Evolutionary conservation across 2,888 invertebrate genomes (phyloP).

Genomic region (Cetonia aurata): DNA sequence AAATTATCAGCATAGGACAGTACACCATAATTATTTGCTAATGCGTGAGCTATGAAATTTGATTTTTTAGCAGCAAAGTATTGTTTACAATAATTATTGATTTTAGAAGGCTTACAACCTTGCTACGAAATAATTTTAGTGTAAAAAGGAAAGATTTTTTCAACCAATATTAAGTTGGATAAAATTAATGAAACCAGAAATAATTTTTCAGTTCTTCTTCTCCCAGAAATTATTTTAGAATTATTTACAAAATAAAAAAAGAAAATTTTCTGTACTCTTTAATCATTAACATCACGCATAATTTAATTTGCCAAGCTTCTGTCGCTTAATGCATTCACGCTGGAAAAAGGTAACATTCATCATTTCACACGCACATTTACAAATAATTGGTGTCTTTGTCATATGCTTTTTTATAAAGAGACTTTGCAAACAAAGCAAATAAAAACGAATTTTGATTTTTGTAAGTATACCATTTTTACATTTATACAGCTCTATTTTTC

Average conservation of each 20-base stretch:
- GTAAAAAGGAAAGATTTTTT: too few relatives aligned
- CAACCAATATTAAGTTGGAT: not conserved
- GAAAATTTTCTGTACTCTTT: conserved; percentile 32
- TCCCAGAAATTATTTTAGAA: not conserved
- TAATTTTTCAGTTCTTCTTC: not conserved
- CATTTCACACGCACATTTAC: conserved; percentile 37
- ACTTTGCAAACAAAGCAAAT: conserved; percentile 11
- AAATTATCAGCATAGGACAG: not conserved
- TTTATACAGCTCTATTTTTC: conserved; percentile 25
- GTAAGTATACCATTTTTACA: conserved; percentile 35
- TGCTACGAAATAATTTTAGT: too few relatives aligned
- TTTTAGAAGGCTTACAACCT: too few relatives aligned
- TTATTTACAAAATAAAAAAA: conserved; percentile 1
- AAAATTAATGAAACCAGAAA: not conserved
- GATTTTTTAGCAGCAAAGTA: not conserved
- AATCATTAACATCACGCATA: not conserved
- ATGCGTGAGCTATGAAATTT: conserved; percentile 17
- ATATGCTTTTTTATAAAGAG: conserved; percentile 16
- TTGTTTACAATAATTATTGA: not conserved
- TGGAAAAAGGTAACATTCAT: conserved; percentile 14
- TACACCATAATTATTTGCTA: conserved; percentile 26
- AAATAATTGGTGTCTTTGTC: conserved; percentile 46
- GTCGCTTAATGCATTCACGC: conserved; percentile 15
- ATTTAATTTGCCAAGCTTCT: not conserved
- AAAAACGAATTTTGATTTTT: conserved; percentile 33